Conservation (phyloP, 2,113 vertebrate genomes). For the Leuciscus idus region DNA sequence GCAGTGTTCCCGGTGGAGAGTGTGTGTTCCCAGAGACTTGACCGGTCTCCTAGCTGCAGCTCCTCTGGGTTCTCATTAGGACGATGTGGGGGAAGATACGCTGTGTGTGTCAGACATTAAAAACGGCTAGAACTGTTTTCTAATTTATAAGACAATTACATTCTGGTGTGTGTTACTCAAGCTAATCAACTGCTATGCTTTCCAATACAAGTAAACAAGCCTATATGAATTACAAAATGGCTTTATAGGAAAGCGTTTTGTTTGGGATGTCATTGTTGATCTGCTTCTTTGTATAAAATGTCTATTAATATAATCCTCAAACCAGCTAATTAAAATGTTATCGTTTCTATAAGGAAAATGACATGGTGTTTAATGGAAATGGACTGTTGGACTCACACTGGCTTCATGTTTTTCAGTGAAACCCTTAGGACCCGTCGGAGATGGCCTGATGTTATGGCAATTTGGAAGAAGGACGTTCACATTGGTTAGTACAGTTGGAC, state of each 20-base stretch:
- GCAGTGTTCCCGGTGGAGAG: conserved; percentile 46
- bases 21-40: conserved; percentile 2
- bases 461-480: conserved; percentile 63
- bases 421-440: conserved; percentile 53
- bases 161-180: neutral
- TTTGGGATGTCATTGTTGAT: neutral
- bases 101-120: conserved; percentile 36
- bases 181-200: neutral
- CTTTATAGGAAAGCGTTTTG: neutral
- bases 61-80: conserved; percentile 60
- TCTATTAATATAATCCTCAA: neutral
- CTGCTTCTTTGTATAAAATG: neutral
- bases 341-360: neutral
- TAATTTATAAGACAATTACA: conserved; percentile 33
- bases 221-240: neutral
- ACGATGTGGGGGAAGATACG: conserved; percentile 23
- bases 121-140: conserved; percentile 23
- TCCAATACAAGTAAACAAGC: neutral
- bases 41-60: conserved; percentile 45
- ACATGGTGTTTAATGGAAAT: neutral
- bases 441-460: conserved; percentile 69
- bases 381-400: neutral
- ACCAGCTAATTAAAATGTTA: neutral
- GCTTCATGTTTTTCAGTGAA: conserved; percentile 59
- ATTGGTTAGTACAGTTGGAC: conserved; percentile 64